phyloP scores from a whole-genome alignment of 2,113 vertebrate species.

The Scalopus aquaticus region DNA sequence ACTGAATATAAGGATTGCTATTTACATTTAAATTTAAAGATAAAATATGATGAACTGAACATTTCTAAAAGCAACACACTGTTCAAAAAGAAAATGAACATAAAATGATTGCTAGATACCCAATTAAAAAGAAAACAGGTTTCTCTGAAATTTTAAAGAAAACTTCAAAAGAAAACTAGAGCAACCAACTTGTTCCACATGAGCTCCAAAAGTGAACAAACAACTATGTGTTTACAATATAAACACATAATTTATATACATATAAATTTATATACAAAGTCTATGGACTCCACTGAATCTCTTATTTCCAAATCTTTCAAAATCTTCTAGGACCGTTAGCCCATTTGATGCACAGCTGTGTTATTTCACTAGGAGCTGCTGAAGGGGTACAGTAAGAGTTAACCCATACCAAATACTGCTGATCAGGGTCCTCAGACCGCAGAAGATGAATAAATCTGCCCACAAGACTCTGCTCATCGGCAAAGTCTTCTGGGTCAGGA shows the following conservation, averaged over 20 bases:
- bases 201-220: background rate
- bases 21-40: background rate
- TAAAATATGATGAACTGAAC: constrained; percentile 17
- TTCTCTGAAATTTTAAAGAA: background rate
- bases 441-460: constrained; percentile 97
- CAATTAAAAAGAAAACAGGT: background rate
- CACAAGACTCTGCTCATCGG: constrained; percentile 98
- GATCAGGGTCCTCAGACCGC: constrained; percentile 95
- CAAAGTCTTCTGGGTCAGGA: constrained; percentile 98
- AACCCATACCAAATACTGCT: constrained; percentile 93
- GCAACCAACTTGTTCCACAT: background rate
- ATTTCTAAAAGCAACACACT: background rate
- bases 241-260: too few relatives aligned
- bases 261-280: background rate
- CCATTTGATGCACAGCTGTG: background rate
- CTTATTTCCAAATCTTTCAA: background rate
- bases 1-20: background rate
- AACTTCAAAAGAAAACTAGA: too few relatives aligned
- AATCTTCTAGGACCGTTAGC: background rate
- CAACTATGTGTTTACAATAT: background rate
- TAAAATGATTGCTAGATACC: background rate
- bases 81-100: background rate
- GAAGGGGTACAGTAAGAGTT: background rate
- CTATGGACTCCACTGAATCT: background rate
- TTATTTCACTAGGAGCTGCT: background rate